A percentile compares a stretch with the other conserved stretches of the same genome.
Evolutionary conservation across 2,797 vertebrate genomes (phyloP).

Genomic region (Acomys russatus): DNA sequence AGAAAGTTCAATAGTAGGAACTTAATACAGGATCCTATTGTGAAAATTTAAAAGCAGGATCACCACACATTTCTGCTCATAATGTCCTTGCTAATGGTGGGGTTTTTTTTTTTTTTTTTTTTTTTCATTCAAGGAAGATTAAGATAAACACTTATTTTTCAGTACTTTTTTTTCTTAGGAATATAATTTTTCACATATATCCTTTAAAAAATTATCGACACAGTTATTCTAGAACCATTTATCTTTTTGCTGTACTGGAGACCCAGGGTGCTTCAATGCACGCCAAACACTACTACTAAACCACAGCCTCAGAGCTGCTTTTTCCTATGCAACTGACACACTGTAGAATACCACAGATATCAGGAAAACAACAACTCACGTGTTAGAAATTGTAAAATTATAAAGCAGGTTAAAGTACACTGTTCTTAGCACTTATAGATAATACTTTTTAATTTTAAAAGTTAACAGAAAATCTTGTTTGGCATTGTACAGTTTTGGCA

Average conservation of each 20-base stretch:
- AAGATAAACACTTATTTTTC: background rate
- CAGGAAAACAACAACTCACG: background rate
- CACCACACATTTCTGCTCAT: background rate
- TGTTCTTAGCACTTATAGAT: background rate
- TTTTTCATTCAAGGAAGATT: background rate
- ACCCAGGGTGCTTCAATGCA: too few relatives aligned
- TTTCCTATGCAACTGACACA: background rate
- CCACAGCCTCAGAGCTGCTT: background rate
- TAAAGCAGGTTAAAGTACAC: background rate
- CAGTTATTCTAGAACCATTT: background rate
- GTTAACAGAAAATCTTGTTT: background rate
- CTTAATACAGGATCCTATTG: background rate
- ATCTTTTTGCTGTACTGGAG: background rate
- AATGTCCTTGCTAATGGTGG: background rate
- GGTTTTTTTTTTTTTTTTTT: background rate
- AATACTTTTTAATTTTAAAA: conserved; percentile 15
- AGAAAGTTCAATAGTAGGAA: background rate
- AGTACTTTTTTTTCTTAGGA: background rate
- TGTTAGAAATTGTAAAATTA: conserved; percentile 26
- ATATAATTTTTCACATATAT: background rate
- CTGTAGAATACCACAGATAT: background rate
- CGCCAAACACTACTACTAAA: background rate
- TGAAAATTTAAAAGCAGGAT: background rate
- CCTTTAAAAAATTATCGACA: background rate
- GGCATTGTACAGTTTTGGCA: background rate